Conservation (phyloP, 1,140 invertebrate genomes). For the Riptortus pedestris region DNA sequence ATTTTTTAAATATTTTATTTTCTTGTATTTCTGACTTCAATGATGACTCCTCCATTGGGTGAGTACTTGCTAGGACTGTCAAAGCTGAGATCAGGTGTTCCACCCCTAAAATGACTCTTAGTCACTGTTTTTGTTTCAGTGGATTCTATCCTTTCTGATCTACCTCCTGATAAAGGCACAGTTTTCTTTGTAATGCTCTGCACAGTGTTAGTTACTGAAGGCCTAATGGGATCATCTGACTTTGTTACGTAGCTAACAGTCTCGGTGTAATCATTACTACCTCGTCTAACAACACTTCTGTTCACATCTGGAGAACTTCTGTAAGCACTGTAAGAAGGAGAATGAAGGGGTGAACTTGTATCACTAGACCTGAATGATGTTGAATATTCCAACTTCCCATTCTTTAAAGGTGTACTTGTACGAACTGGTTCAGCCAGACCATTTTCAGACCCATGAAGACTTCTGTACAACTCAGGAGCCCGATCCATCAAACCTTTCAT, state of each 20-base stretch:
- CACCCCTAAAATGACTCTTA: slow-evolving; percentile 47
- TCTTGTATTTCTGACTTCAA: slow-evolving; percentile 39
- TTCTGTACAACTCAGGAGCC: slow-evolving; percentile 62
- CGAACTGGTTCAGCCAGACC: slow-evolving; percentile 4
- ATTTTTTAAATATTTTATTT: slow-evolving; percentile 26
- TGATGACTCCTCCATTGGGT: slow-evolving; percentile 39
- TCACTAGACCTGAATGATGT: slow-evolving; percentile 32
- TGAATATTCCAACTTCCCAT: slow-evolving; percentile 32
- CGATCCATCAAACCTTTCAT: slow-evolving; percentile 57
- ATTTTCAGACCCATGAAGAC: slow-evolving; percentile 44
- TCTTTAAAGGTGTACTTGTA: slow-evolving; percentile 32
- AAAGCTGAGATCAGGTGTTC: slow-evolving; percentile 38
- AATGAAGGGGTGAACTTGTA: slow-evolving; percentile 29
- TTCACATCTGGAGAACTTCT: slow-evolving; percentile 33
- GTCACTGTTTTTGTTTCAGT: slow-evolving; percentile 56
- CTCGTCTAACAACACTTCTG: slow-evolving; percentile 41
- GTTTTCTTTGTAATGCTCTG: slow-evolving; percentile 54
- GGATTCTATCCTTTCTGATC: slow-evolving; percentile 52
- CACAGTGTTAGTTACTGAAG: slow-evolving; percentile 54
- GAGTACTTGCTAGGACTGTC: slow-evolving; percentile 32
- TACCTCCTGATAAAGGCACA: slow-evolving; percentile 48
- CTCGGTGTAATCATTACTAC: slow-evolving; percentile 56
- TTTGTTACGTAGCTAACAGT: slow-evolving; percentile 53
- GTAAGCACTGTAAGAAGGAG: slow-evolving; percentile 29
- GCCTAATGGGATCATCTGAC: slow-evolving; percentile 49